Percentiles rank a stretch among this genome's conserved stretches.
phyloP scores from a whole-genome alignment of 2,888 invertebrate species.

The Orchestes rusci region DNA sequence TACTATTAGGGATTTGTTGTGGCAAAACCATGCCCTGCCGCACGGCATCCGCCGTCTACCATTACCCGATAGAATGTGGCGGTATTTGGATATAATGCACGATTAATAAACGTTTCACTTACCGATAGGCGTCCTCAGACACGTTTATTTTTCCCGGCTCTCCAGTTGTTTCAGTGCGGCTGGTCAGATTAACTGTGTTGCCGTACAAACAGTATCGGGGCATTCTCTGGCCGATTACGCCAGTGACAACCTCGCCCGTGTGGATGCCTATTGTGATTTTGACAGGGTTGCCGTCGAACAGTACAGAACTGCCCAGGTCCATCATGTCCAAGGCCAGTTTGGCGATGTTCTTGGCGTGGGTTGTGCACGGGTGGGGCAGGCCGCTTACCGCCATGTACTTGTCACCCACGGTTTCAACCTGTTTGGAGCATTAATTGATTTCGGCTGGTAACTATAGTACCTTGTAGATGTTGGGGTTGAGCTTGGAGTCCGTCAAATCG shows the following conservation, averaged over 20 bases:
- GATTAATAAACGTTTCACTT: constrained; percentile 47
- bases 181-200: constrained; percentile 89
- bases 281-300: constrained; percentile 80
- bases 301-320: constrained; percentile 82
- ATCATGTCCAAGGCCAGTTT: constrained; percentile 90
- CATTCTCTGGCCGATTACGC: constrained; percentile 91
- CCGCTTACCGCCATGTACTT: constrained; percentile 98
- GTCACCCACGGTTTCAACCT: constrained; percentile 97
- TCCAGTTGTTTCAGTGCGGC: constrained; percentile 89
- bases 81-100: constrained; percentile 66
- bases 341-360: constrained; percentile 87
- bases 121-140: constrained; percentile 88
- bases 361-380: constrained; percentile 81
- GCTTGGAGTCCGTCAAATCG: constrained; percentile 84
- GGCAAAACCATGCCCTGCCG: constrained; percentile 65
- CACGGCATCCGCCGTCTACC: constrained; percentile 63
- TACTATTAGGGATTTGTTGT: constrained; percentile 56
- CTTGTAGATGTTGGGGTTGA: constrained; percentile 93
- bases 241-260: constrained; percentile 90
- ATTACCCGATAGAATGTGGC: constrained; percentile 57
- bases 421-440: not conserved
- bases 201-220: constrained; percentile 90
- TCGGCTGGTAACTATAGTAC: constrained; percentile 43
- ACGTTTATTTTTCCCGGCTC: constrained; percentile 83
- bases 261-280: constrained; percentile 91